Conservation (phyloP, 2,113 vertebrate genomes). For the Sardina pilchardus region DNA sequence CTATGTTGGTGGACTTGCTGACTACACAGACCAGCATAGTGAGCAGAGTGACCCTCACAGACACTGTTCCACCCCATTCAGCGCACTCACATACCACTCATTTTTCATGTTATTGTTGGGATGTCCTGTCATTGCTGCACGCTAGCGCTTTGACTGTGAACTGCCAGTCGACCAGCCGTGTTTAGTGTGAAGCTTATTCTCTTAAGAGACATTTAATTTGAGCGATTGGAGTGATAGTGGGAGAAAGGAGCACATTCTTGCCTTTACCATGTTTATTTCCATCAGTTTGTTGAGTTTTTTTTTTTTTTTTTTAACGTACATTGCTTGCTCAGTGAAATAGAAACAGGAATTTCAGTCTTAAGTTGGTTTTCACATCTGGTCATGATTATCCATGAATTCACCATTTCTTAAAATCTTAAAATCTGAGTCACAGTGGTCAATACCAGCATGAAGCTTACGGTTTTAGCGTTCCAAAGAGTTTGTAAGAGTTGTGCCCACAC, state of each 20-base stretch:
- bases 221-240: background rate
- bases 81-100: background rate
- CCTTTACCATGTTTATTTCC: background rate
- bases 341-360: background rate
- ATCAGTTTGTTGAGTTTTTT: background rate
- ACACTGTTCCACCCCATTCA: background rate
- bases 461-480: conserved; percentile 1
- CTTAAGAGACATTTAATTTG: background rate
- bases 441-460: background rate
- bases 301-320: background rate
- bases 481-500: background rate
- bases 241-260: background rate
- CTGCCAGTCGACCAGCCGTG: background rate
- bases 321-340: background rate
- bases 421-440: background rate
- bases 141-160: background rate
- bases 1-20: background rate
- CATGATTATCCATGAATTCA: background rate
- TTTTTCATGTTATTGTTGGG: background rate
- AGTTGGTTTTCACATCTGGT: background rate
- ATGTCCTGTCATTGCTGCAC: background rate
- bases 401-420: background rate
- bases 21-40: background rate
- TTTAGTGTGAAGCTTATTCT: background rate
- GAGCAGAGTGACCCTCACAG: background rate